These are phyloP conservation scores for Sialis lutaria DNA, from an alignment of 2,888 invertebrate species.

Conservation along the genomic window DNA sequence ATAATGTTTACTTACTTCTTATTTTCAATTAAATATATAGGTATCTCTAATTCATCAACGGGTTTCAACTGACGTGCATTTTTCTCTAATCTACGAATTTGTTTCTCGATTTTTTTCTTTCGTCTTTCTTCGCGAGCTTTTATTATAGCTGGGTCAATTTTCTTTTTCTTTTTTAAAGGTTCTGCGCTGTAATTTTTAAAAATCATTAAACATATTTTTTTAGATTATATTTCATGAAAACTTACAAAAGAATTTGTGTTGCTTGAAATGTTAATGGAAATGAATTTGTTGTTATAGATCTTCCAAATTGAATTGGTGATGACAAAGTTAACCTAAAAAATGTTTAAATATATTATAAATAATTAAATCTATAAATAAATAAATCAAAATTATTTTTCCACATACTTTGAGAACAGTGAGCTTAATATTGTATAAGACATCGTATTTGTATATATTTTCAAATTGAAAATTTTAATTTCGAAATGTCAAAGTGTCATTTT, in stretches of 20 bases:
- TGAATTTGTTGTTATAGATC: neutral
- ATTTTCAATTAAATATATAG: constrained; percentile 45
- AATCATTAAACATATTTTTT: neutral
- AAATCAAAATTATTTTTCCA: too few species aligned
- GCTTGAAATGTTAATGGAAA: constrained; percentile 1
- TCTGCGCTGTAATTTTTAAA: constrained; percentile 45
- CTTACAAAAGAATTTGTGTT: constrained; percentile 17
- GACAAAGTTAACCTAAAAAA: neutral
- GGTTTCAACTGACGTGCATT: constrained; percentile 75
- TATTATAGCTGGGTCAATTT: constrained; percentile 62
- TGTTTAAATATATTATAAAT: neutral
- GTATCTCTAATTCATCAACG: constrained; percentile 69
- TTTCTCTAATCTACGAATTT: constrained; percentile 65
- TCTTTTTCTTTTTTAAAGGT: constrained; percentile 81
- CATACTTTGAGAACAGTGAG: too few species aligned
- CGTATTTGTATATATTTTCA: too few species aligned
- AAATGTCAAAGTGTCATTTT: too few species aligned
- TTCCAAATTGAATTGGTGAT: neutral
- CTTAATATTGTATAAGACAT: too few species aligned
- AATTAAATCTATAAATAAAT: too few species aligned
- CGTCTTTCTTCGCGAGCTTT: constrained; percentile 68
- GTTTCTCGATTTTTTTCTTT: constrained; percentile 70
- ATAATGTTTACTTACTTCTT: constrained; percentile 30
- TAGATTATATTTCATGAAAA: neutral
- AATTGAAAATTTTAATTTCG: too few species aligned